phyloP scores from a whole-genome alignment of 1,140 invertebrate genomes.

The Atta texana region DNA sequence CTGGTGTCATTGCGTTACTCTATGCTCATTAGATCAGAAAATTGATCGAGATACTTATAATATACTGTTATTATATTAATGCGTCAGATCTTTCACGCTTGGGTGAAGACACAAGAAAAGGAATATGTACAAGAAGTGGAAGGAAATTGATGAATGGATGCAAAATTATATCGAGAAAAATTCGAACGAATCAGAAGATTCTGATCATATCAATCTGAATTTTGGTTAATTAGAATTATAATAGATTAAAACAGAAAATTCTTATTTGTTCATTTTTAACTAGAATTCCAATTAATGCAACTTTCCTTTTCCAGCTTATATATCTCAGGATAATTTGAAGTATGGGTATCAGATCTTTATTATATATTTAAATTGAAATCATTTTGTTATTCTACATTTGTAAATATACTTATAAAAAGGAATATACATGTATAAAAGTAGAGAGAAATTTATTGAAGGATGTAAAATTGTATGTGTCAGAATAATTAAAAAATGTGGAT shows the following conservation, averaged over 20 bases:
- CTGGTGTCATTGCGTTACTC: not conserved
- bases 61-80: constrained; percentile 1
- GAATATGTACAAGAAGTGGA: no score
- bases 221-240: no score
- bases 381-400: not conserved
- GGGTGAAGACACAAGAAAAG: not conserved
- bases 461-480: not conserved
- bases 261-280: no score
- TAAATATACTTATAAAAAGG: not conserved
- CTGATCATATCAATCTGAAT: no score
- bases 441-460: not conserved
- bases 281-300: no score
- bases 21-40: not conserved
- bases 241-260: no score
- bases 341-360: not conserved
- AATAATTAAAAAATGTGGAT: not conserved
- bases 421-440: not conserved
- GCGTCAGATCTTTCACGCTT: not conserved
- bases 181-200: no score
- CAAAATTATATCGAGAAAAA: no score
- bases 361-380: not conserved
- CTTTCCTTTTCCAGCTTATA: no score
- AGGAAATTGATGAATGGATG: not conserved
- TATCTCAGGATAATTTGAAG: not conserved
- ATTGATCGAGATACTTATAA: constrained; percentile 18